These are phyloP conservation scores for Danio aesculapii DNA, from an alignment of 2,797 vertebrate species.

Conservation along the genomic window DNA sequence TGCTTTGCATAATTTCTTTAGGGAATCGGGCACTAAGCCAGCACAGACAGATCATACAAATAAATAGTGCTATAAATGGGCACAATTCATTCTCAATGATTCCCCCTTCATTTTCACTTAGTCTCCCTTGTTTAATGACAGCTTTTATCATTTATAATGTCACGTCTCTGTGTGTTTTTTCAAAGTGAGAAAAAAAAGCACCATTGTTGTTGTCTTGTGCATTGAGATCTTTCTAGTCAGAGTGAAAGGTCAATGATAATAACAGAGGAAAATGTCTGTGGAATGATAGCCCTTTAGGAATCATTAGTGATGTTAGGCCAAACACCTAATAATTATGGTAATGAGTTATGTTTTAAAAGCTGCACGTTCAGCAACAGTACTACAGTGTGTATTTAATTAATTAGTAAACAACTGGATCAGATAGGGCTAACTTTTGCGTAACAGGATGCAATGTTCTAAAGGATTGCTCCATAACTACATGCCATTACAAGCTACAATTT, in stretches of 20 bases:
- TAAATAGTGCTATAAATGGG: background rate
- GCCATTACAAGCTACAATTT: background rate
- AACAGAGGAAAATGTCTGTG: constrained; percentile 6
- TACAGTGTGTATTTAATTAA: background rate
- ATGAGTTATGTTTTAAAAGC: background rate
- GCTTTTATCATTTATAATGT: constrained; percentile 5
- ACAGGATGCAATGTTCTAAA: constrained; percentile 16
- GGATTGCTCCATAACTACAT: constrained; percentile 14
- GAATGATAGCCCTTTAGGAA: background rate
- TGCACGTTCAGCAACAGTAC: background rate
- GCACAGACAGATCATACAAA: background rate
- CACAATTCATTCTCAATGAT: background rate
- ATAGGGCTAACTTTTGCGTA: background rate
- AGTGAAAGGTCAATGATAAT: constrained; percentile 19
- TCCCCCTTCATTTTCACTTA: background rate
- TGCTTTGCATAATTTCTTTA: background rate
- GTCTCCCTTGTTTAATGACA: background rate
- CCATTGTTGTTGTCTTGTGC: constrained; percentile 1
- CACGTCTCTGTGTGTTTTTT: constrained; percentile 4
- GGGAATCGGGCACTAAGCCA: background rate
- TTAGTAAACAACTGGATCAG: background rate
- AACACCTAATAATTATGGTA: constrained; percentile 11
- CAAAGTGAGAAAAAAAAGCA: constrained; percentile 12
- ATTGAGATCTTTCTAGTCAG: background rate
- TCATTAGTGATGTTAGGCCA: background rate